Evolutionary conservation across 1,140 invertebrate species (phyloP).

Genomic region (Brachionus koreanus): DNA sequence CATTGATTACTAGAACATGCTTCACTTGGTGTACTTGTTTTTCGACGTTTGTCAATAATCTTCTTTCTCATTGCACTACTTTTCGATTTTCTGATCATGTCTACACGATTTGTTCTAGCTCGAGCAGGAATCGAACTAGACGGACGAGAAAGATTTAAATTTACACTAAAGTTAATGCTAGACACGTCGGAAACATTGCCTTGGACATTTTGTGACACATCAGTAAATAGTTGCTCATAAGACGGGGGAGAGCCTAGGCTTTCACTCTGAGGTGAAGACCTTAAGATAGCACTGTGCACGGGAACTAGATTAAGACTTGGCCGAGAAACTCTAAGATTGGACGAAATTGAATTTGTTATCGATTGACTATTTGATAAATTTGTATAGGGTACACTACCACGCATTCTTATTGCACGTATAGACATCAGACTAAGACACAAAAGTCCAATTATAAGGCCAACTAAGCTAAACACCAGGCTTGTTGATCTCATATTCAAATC

Average conservation of each 20-base stretch:
- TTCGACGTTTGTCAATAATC: neutral
- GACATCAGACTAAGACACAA: neutral
- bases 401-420: neutral
- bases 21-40: neutral
- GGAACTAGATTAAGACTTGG: neutral
- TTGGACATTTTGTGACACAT: neutral
- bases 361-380: neutral
- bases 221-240: neutral
- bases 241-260: neutral
- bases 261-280: neutral
- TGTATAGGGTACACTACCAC: neutral
- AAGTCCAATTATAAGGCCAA: neutral
- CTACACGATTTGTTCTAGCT: neutral
- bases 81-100: neutral
- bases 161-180: neutral
- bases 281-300: neutral
- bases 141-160: neutral
- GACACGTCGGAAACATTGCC: neutral
- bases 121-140: neutral
- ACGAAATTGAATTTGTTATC: neutral
- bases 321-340: neutral
- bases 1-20: neutral
- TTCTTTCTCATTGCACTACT: neutral
- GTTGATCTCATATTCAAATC: neutral
- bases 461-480: neutral